Percentiles rank a stretch among this genome's conserved stretches.
phyloP scores from a whole-genome alignment of 2,797 vertebrate genomes.

The Periophthalmus magnuspinnatus region DNA sequence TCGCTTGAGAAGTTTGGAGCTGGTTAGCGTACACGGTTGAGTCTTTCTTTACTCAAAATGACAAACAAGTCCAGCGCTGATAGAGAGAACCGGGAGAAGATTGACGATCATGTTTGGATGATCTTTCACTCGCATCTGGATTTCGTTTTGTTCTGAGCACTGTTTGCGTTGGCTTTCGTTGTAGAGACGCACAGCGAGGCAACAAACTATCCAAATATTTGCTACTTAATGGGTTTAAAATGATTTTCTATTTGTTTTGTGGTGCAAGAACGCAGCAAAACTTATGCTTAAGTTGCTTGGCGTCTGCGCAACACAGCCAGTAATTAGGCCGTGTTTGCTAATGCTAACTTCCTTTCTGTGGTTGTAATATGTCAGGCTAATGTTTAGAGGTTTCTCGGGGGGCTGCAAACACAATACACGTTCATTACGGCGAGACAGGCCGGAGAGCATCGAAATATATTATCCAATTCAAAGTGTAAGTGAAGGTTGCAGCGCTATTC shows the following conservation, averaged over 20 bases:
- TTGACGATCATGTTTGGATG: background rate
- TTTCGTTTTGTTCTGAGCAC: background rate
- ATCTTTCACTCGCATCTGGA: background rate
- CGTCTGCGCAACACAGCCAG: slow-evolving; percentile 8
- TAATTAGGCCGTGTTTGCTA: slow-evolving; percentile 16
- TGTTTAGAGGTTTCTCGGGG: slow-evolving; percentile 13
- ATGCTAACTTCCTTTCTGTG: slow-evolving; percentile 12
- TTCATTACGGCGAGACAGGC: slow-evolving; percentile 15
- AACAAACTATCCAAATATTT: background rate
- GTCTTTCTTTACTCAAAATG: background rate
- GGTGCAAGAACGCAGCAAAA: slow-evolving; percentile 3
- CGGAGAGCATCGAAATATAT: slow-evolving; percentile 4
- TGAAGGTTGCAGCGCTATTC: slow-evolving; percentile 7
- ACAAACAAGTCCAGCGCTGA: background rate
- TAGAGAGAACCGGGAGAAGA: background rate
- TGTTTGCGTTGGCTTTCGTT: background rate
- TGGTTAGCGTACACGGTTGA: background rate
- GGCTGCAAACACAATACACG: slow-evolving; percentile 8
- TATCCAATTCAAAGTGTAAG: background rate
- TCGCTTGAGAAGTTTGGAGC: background rate
- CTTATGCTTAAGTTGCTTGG: slow-evolving; percentile 7
- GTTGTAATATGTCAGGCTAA: slow-evolving; percentile 15
- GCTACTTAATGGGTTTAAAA: slow-evolving; percentile 7
- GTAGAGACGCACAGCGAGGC: background rate
- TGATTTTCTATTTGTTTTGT: slow-evolving; percentile 13